These are phyloP conservation scores for Vidua chalybeata DNA, from an alignment of 2,113 vertebrate species.

Conservation along the genomic window DNA sequence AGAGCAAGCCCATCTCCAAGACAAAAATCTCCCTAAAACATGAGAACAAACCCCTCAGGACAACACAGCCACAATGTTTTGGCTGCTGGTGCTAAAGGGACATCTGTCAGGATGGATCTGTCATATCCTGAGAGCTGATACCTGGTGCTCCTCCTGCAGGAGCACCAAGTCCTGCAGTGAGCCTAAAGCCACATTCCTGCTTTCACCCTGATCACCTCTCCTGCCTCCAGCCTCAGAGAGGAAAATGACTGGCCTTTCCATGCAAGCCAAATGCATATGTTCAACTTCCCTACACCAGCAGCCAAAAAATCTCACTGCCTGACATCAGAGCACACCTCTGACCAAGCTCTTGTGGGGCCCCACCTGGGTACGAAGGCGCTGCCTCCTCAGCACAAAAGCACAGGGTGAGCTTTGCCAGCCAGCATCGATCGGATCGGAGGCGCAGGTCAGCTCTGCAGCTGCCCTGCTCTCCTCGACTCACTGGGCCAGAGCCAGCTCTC, in stretches of 20 bases:
- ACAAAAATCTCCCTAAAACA: not conserved
- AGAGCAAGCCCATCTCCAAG: not conserved
- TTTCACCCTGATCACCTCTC: not conserved
- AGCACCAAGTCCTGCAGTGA: not conserved
- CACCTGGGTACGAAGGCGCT: not conserved
- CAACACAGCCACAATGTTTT: not conserved
- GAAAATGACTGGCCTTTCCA: not conserved
- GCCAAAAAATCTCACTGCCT: not conserved
- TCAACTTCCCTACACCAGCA: not conserved
- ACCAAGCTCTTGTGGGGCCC: not conserved
- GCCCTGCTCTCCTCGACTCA: not conserved
- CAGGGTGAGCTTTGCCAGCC: not conserved
- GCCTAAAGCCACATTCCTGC: not conserved
- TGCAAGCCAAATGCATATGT: rapidly evolving
- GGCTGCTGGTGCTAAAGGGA: not conserved
- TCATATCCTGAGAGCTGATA: not conserved
- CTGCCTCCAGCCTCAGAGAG: not conserved
- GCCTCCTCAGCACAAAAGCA: not conserved
- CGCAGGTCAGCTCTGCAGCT: not conserved
- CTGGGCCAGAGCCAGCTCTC: not conserved
- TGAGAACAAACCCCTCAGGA: not conserved
- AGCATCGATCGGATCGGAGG: not conserved
- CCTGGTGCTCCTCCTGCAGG: not conserved
- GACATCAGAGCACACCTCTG: not conserved
- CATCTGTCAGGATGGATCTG: not conserved